Conservation (phyloP, 2,113 vertebrate species). For the Dromiciops gliroides region DNA sequence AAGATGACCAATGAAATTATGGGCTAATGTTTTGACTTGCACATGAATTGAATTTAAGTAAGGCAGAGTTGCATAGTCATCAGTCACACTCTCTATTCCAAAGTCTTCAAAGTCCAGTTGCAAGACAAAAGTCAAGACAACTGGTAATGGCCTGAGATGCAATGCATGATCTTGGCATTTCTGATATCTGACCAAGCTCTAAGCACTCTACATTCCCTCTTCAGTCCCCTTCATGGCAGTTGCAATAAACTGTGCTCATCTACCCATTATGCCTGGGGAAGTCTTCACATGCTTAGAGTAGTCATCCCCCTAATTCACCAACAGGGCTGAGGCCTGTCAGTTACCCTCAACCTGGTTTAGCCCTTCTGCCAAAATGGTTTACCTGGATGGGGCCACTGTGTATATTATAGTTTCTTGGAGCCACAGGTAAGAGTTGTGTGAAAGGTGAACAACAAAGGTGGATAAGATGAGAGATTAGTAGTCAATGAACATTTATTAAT, state of each 20-base stretch:
- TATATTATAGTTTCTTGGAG: not conserved
- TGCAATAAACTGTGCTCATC: not conserved
- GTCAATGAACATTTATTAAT: not conserved
- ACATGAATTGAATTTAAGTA: not conserved
- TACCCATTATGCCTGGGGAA: not conserved
- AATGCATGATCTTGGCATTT: not conserved
- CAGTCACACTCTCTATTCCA: not conserved
- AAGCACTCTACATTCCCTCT: not conserved
- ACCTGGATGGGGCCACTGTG: not conserved
- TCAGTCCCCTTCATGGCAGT: not conserved
- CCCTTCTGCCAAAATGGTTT: not conserved
- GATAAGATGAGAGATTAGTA: not conserved
- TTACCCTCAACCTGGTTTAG: not conserved
- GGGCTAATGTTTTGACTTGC: not conserved
- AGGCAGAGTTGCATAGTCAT: not conserved
- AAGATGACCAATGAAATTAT: not conserved
- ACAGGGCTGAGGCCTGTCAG: too few species aligned
- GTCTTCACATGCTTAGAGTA: too few species aligned
- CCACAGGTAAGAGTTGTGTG: not conserved
- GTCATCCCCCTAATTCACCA: too few species aligned
- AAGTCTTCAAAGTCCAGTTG: not conserved
- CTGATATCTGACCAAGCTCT: not conserved
- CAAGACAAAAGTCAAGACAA: not conserved
- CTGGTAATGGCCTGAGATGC: not conserved
- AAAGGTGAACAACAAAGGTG: not conserved